phyloP scores from a whole-genome alignment of 2,113 vertebrate genomes.

The Ceyx melanurus region DNA sequence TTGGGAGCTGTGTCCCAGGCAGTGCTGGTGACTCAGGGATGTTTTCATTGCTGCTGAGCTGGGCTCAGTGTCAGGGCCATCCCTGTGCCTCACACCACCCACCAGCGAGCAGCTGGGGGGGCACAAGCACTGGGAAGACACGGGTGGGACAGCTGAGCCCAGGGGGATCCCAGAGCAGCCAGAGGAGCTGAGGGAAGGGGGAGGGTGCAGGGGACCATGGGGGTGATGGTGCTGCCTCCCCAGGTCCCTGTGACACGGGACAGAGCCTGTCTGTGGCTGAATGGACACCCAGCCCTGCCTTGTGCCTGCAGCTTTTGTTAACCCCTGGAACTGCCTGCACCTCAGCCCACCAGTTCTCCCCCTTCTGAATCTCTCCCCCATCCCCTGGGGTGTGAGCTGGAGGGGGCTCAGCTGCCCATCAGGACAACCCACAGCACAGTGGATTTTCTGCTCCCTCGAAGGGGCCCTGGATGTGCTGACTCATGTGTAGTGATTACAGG shows the following conservation, averaged over 20 bases:
- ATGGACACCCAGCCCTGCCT: background rate
- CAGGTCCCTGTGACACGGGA: background rate
- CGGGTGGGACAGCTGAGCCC: background rate
- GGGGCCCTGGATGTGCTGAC: background rate
- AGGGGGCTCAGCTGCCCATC: background rate
- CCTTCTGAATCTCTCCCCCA: background rate
- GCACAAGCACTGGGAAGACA: background rate
- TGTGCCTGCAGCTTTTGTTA: background rate
- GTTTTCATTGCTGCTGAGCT: background rate
- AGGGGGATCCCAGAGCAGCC: background rate
- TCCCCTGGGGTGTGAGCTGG: background rate
- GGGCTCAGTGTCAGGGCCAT: background rate
- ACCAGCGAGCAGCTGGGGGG: too few species aligned
- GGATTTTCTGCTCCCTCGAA: background rate
- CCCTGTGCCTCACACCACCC: background rate
- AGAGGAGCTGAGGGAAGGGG: background rate
- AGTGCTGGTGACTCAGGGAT: background rate
- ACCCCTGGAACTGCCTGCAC: background rate
- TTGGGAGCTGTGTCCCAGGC: background rate
- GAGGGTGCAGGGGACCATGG: background rate
- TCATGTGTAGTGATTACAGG: accelerated
- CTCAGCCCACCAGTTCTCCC: background rate
- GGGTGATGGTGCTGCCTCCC: background rate
- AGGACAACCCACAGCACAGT: background rate
- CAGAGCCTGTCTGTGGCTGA: background rate